Percentiles rank a stretch among this genome's conserved stretches.
These are phyloP conservation scores for Heterotilapia buettikoferi DNA, from an alignment of 2,113 vertebrate genomes.

Conservation along the genomic window DNA sequence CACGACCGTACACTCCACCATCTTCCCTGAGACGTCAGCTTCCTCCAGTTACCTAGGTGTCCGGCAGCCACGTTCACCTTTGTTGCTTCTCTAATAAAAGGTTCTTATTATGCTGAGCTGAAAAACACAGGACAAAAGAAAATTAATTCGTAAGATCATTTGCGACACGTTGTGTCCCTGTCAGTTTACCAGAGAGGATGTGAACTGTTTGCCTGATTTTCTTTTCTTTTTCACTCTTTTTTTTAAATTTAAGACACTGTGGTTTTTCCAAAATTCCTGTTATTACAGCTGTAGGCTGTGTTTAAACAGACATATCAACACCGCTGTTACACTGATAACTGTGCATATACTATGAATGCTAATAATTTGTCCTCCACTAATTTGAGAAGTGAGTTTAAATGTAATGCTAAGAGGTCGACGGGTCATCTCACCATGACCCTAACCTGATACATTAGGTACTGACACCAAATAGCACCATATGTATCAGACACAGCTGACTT, in stretches of 20 bases:
- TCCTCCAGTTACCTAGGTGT: constrained; percentile 36
- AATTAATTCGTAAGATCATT: neutral
- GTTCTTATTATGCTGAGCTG: neutral
- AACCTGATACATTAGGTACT: neutral
- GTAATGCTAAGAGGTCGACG: fast-evolving
- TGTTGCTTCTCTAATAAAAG: constrained; percentile 27
- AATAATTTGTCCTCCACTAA: neutral
- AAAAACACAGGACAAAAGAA: neutral
- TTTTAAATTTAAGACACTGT: neutral
- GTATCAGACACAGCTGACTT: neutral
- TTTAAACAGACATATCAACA: neutral
- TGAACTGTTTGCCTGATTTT: neutral
- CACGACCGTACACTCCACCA: neutral
- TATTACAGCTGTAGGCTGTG: neutral
- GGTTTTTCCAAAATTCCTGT: neutral
- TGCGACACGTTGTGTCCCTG: neutral
- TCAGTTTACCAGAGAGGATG: neutral
- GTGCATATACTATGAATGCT: neutral
- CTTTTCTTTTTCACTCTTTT: neutral
- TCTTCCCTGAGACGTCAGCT: constrained; percentile 7
- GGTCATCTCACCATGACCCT: neutral
- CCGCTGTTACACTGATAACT: neutral
- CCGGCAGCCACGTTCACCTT: constrained; percentile 3
- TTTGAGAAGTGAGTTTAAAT: neutral
- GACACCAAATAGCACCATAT: neutral